Conservation (phyloP, 2,888 invertebrate species). For the Galerucella pusilla region DNA sequence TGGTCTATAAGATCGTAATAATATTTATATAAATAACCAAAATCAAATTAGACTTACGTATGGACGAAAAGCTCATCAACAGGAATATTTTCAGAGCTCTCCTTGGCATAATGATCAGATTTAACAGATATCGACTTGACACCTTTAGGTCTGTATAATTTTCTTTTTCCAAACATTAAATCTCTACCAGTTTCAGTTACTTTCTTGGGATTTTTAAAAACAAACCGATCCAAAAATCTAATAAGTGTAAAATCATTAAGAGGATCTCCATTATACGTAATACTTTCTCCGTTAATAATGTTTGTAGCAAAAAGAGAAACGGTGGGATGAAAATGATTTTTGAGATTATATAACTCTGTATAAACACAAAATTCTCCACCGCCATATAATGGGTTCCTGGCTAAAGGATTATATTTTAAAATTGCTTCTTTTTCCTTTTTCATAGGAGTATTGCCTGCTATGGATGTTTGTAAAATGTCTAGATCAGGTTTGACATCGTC, state of each 20-base stretch:
- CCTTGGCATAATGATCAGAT: slow-evolving; percentile 76
- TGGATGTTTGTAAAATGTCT: slow-evolving; percentile 47
- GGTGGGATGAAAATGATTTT: slow-evolving; percentile 90
- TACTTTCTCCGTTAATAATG: slow-evolving; percentile 76
- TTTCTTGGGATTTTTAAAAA: slow-evolving; percentile 92
- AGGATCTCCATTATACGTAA: slow-evolving; percentile 93
- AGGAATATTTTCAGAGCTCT: slow-evolving; percentile 79
- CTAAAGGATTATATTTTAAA: slow-evolving; percentile 73
- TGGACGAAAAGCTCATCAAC: slow-evolving; percentile 91
- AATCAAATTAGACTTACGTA: slow-evolving; percentile 53
- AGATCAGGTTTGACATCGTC: slow-evolving; percentile 56
- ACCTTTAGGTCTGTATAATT: slow-evolving; percentile 78
- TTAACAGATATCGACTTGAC: slow-evolving; percentile 78
- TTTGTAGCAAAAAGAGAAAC: slow-evolving; percentile 88
- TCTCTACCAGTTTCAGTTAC: slow-evolving; percentile 70
- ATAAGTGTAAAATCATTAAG: slow-evolving; percentile 91
- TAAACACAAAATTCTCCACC: slow-evolving; percentile 79
- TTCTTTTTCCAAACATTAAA: slow-evolving; percentile 74
- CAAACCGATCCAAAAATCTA: slow-evolving; percentile 93
- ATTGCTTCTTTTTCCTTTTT: slow-evolving; percentile 48
- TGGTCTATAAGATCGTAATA: too few relatives aligned
- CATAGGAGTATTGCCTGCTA: slow-evolving; percentile 49
- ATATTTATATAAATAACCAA: background rate
- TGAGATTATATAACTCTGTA: slow-evolving; percentile 79
- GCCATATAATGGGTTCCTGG: slow-evolving; percentile 87